These are phyloP conservation scores for Origma solitaria DNA, from an alignment of 2,113 vertebrate species.

Conservation along the genomic window DNA sequence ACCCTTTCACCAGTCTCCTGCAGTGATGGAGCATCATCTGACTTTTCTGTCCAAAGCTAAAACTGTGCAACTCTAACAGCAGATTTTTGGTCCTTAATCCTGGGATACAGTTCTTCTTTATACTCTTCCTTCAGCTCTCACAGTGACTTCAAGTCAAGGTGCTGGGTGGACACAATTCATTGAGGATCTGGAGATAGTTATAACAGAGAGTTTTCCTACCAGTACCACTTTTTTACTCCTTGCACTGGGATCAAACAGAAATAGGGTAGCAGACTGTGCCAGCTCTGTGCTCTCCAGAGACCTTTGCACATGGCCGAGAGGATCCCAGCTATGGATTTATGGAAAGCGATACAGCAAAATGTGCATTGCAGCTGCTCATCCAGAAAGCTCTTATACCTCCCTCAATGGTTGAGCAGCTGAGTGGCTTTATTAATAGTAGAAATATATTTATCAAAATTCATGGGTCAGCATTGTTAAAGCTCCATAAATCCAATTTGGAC, in stretches of 20 bases:
- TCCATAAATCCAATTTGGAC: neutral
- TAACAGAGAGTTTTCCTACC: neutral
- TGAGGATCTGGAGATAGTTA: neutral
- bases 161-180: neutral
- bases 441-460: constrained; percentile 29
- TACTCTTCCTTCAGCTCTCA: neutral
- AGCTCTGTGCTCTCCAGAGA: neutral
- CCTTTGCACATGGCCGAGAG: neutral
- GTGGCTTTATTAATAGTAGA: constrained; percentile 43
- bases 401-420: neutral
- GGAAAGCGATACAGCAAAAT: constrained; percentile 33
- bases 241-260: neutral
- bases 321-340: constrained; percentile 34
- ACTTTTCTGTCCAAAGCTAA: neutral
- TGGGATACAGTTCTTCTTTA: neutral
- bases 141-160: neutral
- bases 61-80: neutral
- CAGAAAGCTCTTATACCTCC: constrained; percentile 44
- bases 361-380: constrained; percentile 16
- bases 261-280: neutral
- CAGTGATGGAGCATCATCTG: neutral
- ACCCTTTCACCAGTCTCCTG: neutral
- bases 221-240: neutral
- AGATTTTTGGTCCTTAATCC: neutral
- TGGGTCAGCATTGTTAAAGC: constrained; percentile 40